phyloP scores from a whole-genome alignment of 2,888 invertebrate species.

The Caenorhabditis sp. region DNA sequence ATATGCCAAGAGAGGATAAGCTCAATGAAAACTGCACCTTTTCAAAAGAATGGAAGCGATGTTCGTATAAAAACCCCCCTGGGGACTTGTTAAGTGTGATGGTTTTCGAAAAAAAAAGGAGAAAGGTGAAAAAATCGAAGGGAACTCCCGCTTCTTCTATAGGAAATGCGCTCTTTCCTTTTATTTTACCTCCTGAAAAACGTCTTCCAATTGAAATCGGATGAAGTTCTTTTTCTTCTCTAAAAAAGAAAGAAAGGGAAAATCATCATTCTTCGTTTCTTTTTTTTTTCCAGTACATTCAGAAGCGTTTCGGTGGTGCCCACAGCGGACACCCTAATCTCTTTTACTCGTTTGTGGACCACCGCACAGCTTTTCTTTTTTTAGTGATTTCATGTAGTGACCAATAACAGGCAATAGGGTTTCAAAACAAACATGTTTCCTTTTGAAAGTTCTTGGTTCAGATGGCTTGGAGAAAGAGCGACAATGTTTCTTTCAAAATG shows the following conservation, averaged over 20 bases:
- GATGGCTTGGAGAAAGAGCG: neutral
- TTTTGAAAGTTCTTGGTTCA: neutral
- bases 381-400: slow-evolving; percentile 44
- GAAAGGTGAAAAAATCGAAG: slow-evolving; percentile 24
- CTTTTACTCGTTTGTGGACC: slow-evolving; percentile 47
- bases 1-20: neutral
- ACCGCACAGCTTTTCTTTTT: slow-evolving; percentile 23
- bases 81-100: slow-evolving; percentile 29
- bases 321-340: slow-evolving; percentile 47
- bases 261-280: slow-evolving; percentile 60
- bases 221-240: slow-evolving; percentile 36
- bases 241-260: slow-evolving; percentile 16
- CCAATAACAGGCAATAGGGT: no score
- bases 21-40: neutral
- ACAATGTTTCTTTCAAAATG: no score
- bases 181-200: slow-evolving; percentile 27
- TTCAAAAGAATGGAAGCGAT: neutral
- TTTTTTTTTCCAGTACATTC: slow-evolving; percentile 19
- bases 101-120: slow-evolving; percentile 15
- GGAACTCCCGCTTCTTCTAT: neutral
- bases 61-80: slow-evolving; percentile 10
- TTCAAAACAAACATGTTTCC: neutral
- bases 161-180: neutral
- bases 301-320: slow-evolving; percentile 37
- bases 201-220: slow-evolving; percentile 48